Base-by-base conservation (phyloP, 1,140 invertebrate species). In the Patella vulgata region DNA sequence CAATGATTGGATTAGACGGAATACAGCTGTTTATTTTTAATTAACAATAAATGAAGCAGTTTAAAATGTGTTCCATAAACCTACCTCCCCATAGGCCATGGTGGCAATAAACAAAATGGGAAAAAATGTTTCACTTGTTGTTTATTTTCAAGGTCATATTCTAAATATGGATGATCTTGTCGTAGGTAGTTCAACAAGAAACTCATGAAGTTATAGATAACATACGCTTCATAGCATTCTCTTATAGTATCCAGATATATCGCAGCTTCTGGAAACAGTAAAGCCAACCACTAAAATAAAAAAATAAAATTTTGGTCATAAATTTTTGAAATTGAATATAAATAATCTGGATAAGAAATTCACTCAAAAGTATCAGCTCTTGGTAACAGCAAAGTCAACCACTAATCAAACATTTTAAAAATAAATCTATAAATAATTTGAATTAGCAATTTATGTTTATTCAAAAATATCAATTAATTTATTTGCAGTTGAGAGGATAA, bases 161-260 rank as follows among this genome's bases (percentile, higher is more conserved):
- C 93, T 46, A 97, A 84, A 80, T 92, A 90, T 70, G 92, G 89
- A 61, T 82, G 73, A 60, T 79, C 71, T n/a, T 58, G 61, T 42
- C 93, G 91, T 43, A 97, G 86, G 84, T 94, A 97, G 75, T 94
- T 95, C 50, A 97, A 83, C 46, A 98, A 85, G 84, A 93, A 98
- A 79, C 92, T 93, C 93, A 98, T 96, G 79, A 98, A 98, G 86
- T 96, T 97, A 79, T 98, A 98, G 74, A 98, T 98, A 0, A 97
- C 95, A 88, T 96, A 97, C 8, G 87, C 87, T 86, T 98, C 96
- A 80, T 98, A 98, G 81, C 95, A 97, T 87, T 98, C 95, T 83
- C 95, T 87, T 28, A 94, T 81, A 71, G 93, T 94, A 79, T 98
- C 94, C 75, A 97, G 88, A 79, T 97, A 97, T 61, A 97, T 94